Evolutionary conservation across 2,888 invertebrate species (phyloP), one percentile per base, ranked within the genome.

Genomic region (Drosophila pullipes): DNA sequence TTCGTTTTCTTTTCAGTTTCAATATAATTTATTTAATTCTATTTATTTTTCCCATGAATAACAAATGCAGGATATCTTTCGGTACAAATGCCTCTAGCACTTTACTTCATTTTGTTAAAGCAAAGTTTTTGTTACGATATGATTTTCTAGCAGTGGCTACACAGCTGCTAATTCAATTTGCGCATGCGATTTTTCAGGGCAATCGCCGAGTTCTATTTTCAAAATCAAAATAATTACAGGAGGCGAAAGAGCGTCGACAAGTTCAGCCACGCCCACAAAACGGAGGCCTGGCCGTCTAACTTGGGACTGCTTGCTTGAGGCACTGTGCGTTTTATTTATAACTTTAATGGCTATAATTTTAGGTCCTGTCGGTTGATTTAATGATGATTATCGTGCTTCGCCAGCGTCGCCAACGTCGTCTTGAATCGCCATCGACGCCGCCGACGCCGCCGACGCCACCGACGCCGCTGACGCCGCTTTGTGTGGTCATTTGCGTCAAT

Each of bases 321-420:
- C 57, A n/a, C 75, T 72, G 55, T 68, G 57, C 72, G 68, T 81
- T 90, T 87, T 88, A 90, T 88, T 88, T 88, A 88, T 88, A 90
- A 82, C 85, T 83, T 88, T 90, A 88, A 88, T 90, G 89, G 90
- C 66, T 90, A 90, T 88, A 90, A 88, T 88, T 90, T 85, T 83
- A 80, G 82, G 83, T 78, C 76, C 65, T 75, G 83, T 73, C 81
- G 90, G 90, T 88, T 81, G 89, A 78, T 88, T 90, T 88, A 89
- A 88, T 89, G 88, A 89, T 89, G 85, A 85, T 88, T 88, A 83
- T 89, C 74, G 74, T 74, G 73, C 64, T 53, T 62, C 66, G 80
- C 75, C 78, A 63, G 63, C 78, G 18, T 37, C 65, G 41, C 37
- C 37, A 37, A 7, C 37, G 0, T 7, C 66, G 65, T 62, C 75